A percentile compares a stretch with the other conserved stretches of the same genome.
Conservation (phyloP, 2,888 invertebrate genomes). For the Xanthorhoe designata region DNA sequence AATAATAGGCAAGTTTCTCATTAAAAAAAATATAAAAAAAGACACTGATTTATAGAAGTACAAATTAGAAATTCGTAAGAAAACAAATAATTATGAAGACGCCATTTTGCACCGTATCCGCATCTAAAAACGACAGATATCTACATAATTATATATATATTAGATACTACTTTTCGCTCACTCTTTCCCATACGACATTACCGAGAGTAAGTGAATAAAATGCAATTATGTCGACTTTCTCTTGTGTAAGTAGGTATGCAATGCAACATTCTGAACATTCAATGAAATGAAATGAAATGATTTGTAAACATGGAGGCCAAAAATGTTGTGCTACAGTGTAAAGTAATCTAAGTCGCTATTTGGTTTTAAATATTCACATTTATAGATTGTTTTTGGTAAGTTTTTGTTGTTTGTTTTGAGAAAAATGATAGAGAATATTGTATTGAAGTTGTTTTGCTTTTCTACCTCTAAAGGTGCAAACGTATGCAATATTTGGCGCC, state of each 20-base stretch:
- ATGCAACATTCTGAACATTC: conserved; percentile 40
- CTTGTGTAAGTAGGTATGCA: conserved; percentile 63
- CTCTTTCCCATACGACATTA: conserved; percentile 53
- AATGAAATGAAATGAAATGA: no score
- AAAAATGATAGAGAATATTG: conserved; percentile 23
- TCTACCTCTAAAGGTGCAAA: conserved; percentile 62
- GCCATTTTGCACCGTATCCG: conserved; percentile 78
- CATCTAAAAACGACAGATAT: conserved; percentile 47
- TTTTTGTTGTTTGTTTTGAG: conserved; percentile 49
- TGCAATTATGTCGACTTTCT: conserved; percentile 73
- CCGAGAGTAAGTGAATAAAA: conserved; percentile 65
- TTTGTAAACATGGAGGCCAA: conserved; percentile 85
- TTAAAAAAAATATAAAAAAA: no score
- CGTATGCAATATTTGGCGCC: conserved; percentile 86
- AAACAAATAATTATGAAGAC: conserved; percentile 52
- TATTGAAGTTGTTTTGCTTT: conserved; percentile 40
- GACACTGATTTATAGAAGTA: not conserved
- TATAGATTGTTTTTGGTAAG: conserved; percentile 53
- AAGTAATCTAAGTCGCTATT: conserved; percentile 53
- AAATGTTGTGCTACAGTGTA: conserved; percentile 67
- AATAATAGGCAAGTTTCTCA: no score
- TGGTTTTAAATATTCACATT: conserved; percentile 34
- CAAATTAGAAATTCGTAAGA: not conserved
- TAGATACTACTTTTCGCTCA: conserved; percentile 54
- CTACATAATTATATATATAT: not conserved